Conservation (phyloP, 2,797 vertebrate species). For the Glyptemys insculpta region DNA sequence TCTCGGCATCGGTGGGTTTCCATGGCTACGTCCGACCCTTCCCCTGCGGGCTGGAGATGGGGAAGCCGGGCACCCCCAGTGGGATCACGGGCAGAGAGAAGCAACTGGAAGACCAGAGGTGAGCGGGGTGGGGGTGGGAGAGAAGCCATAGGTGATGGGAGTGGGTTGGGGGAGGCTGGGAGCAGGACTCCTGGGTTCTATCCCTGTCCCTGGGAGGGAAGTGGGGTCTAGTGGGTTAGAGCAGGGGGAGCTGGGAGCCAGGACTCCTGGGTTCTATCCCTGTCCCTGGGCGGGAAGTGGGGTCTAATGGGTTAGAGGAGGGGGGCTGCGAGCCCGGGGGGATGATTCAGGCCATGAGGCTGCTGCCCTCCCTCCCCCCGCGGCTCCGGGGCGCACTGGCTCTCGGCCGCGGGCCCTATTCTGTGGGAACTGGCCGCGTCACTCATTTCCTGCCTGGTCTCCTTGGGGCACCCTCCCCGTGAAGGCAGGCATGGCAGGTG, state of each 20-base stretch:
- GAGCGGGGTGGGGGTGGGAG: neutral
- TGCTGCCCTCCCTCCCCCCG: neutral
- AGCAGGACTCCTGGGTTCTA: no score
- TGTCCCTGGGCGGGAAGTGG: neutral
- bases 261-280: neutral
- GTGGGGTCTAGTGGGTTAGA: no score
- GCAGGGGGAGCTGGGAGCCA: neutral
- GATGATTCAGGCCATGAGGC: neutral
- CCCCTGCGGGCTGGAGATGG: neutral
- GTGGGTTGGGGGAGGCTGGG: no score
- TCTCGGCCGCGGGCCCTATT: neutral
- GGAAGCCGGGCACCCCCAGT: neutral
- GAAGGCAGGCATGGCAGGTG: neutral
- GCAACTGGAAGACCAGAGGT: neutral
- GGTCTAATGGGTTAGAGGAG: neutral
- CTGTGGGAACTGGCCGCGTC: neutral
- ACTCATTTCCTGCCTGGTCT: neutral
- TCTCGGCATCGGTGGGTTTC: neutral
- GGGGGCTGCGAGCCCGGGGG: neutral
- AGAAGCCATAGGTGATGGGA: neutral
- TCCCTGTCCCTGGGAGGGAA: no score
- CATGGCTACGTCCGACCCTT: neutral
- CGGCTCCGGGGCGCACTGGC: accelerated
- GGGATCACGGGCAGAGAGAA: neutral
- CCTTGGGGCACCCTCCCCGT: neutral